Conservation (phyloP, 2,888 invertebrate species). For the Caenorhabditis sp. region DNA sequence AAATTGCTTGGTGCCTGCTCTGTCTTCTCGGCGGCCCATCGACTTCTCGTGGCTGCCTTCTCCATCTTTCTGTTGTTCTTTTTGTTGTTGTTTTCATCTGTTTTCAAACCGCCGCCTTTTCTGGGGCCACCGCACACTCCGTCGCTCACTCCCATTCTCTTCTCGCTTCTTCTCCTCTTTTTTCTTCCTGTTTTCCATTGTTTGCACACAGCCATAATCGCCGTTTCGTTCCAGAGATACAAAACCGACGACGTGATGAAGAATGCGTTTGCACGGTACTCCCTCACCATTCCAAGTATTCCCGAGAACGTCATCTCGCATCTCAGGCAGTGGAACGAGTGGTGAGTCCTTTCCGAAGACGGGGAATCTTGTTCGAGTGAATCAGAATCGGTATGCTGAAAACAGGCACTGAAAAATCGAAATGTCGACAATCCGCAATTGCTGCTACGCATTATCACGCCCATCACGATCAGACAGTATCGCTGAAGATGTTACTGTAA, state of each 20-base stretch:
- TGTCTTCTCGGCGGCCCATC: neutral
- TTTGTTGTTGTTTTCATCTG: slow-evolving; percentile 51
- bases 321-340: slow-evolving; percentile 71
- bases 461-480: too few species aligned
- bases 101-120: slow-evolving; percentile 10
- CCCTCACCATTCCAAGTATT: slow-evolving; percentile 69
- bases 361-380: too few species aligned
- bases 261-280: slow-evolving; percentile 70
- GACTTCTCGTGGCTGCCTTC: slow-evolving; percentile 15
- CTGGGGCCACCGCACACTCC: too few species aligned
- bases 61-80: slow-evolving; percentile 48
- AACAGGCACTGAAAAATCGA: too few species aligned
- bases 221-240: too few species aligned
- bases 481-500: too few species aligned
- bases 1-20: slow-evolving; percentile 28
- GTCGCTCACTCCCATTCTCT: too few species aligned
- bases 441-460: too few species aligned
- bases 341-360: slow-evolving; percentile 45
- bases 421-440: too few species aligned
- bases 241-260: slow-evolving; percentile 51
- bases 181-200: slow-evolving; percentile 6
- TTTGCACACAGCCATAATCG: neutral
- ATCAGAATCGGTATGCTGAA: too few species aligned
- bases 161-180: too few species aligned
- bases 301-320: slow-evolving; percentile 70